Base-by-base conservation (phyloP, 2,888 invertebrate genomes). In the Hipparchia semele region DNA sequence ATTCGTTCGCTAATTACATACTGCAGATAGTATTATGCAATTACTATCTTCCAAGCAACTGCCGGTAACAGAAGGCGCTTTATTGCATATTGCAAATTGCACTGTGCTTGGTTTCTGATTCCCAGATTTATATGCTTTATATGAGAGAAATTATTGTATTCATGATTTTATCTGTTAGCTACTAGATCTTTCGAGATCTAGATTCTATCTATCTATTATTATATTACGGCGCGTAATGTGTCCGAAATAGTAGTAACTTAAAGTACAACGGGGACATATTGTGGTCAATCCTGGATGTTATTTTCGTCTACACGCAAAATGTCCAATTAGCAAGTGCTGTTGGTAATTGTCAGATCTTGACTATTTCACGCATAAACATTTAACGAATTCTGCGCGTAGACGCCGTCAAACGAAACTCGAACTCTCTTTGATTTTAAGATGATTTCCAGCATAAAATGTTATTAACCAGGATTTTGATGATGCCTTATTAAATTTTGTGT, bases 1-100 rank as follows among this genome's bases (percentile, higher is more conserved):
- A 75, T 75, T 75, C 76, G 74, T 75, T 74, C 71, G 74, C 77
- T 78, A 78, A 78, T 78, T 76, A 75, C 77, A 68, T 65, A 49
- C 74, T 74, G 73, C 76, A 74, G 70, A 73, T 64, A 70, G 74
- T 65, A 68, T 74, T 70, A 71, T 68, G 75, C 70, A 70, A 74
- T 75, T 73, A 73, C 70, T 58, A 67, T 71, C 67, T 72, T 73
- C 59, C 39, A 60, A 33, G 51, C 49, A 23, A 68, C 59, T 23
- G 68, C 33, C 59, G 45, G 68, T 51, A 51, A 68, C 23, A 12
- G 65, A 33, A 65, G 53, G 53, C 53, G 64, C 64, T 64, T 51
- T 64, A 64, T 23, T 51, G 23, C 23, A 13, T 64, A 10, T 49
- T 62, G 62, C 45, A 60, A 60, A 6, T 49, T 49, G 6, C 49